These are phyloP conservation scores for Odontamblyopus lacepedii DNA, from an alignment of 2,797 vertebrate genomes.

Conservation along the genomic window DNA sequence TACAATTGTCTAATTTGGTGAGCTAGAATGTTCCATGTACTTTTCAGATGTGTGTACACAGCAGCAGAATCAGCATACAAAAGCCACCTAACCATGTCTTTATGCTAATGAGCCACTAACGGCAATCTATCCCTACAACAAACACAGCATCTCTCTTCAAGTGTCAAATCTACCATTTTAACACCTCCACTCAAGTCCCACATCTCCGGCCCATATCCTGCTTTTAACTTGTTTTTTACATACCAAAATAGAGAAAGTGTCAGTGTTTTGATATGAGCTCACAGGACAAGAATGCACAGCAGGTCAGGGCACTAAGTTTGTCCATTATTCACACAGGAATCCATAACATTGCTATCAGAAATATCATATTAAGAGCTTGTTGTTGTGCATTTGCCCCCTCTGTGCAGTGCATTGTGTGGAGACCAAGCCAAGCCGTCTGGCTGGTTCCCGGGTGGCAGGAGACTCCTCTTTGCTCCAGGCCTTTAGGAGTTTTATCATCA, in stretches of 20 bases:
- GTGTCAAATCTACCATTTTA: slow-evolving; percentile 3
- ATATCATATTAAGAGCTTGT: slow-evolving; percentile 43
- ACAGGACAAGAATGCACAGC: slow-evolving; percentile 43
- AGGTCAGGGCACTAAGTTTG: slow-evolving; percentile 45
- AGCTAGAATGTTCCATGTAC: neutral
- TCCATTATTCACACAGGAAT: slow-evolving; percentile 61
- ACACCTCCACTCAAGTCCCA: neutral
- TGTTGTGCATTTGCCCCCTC: slow-evolving; percentile 38
- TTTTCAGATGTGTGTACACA: neutral
- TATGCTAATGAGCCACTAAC: slow-evolving; percentile 1
- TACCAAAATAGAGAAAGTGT: slow-evolving; percentile 8
- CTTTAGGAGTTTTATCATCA: slow-evolving; percentile 39
- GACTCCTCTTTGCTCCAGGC: slow-evolving; percentile 23
- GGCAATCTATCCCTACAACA: slow-evolving; percentile 3
- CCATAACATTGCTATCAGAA: slow-evolving; percentile 58
- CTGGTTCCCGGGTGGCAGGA: slow-evolving; percentile 1
- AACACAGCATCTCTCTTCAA: neutral
- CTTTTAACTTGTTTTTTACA: slow-evolving; percentile 18
- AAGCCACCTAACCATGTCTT: neutral
- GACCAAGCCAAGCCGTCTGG: slow-evolving; percentile 12
- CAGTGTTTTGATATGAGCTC: slow-evolving; percentile 12
- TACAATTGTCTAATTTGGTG: neutral
- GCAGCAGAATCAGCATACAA: neutral
- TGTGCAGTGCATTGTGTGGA: slow-evolving; percentile 20
- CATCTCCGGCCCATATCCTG: slow-evolving; percentile 8